Evolutionary conservation across 2,888 invertebrate species (phyloP).

Genomic region (Oeneis ivallda): DNA sequence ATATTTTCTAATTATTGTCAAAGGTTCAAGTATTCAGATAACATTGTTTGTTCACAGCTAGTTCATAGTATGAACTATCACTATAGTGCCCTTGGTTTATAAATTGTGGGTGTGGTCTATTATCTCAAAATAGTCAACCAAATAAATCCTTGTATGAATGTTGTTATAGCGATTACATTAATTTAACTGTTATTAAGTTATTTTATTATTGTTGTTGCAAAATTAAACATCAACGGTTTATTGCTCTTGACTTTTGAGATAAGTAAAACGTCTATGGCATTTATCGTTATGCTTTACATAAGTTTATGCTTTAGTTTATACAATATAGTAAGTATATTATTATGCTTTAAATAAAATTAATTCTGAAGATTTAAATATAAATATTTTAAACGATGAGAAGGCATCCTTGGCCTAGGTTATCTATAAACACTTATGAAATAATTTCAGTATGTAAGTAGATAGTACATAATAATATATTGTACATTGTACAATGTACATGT

Average conservation of each 20-base stretch:
- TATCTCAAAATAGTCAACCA: conserved; percentile 22
- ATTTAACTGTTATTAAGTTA: neutral
- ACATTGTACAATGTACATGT: too few species aligned
- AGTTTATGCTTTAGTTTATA: too few species aligned
- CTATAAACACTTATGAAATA: too few species aligned
- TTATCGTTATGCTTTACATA: neutral
- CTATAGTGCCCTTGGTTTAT: conserved; percentile 52
- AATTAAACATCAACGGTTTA: conserved; percentile 7
- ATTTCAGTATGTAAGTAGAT: too few species aligned
- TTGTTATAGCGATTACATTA: conserved; percentile 13
- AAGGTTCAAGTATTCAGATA: conserved; percentile 9
- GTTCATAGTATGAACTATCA: too few species aligned
- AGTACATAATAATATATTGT: too few species aligned
- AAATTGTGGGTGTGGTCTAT: conserved; percentile 53
- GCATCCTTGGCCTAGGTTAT: too few species aligned
- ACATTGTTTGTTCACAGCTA: conserved; percentile 43
- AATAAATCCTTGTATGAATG: conserved; percentile 9
- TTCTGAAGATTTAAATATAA: neutral
- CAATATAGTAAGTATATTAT: too few species aligned
- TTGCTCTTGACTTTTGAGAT: conserved; percentile 3
- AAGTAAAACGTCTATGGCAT: neutral
- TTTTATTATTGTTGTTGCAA: neutral
- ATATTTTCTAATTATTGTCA: too few species aligned
- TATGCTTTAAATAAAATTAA: neutral
- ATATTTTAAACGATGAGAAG: too few species aligned